Evolutionary conservation across 2,113 vertebrate species (phyloP).

Genomic region (Notarius lentiginosus): DNA sequence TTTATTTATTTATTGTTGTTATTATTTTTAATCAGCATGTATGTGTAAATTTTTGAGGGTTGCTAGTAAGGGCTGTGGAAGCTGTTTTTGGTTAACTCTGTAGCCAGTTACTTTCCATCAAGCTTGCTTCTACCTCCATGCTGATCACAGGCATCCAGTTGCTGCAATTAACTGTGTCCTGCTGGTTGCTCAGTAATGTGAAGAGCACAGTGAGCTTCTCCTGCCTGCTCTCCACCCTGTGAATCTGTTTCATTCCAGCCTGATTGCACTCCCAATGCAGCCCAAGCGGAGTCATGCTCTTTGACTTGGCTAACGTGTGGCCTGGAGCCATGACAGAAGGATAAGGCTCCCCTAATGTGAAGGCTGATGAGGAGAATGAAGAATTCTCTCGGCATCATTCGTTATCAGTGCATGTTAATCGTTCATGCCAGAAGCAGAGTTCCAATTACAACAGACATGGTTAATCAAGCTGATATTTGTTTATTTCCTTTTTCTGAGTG

Average conservation of each 20-base stretch:
- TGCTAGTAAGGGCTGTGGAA: background rate
- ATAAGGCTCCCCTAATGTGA: slow-evolving; percentile 40
- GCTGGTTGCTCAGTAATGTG: slow-evolving; percentile 18
- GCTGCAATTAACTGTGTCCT: background rate
- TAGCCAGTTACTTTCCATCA: background rate
- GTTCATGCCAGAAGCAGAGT: slow-evolving; percentile 51
- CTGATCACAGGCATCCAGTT: no score
- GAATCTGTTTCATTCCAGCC: slow-evolving; percentile 20
- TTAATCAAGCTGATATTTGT: slow-evolving; percentile 57
- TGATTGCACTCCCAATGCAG: slow-evolving; percentile 30
- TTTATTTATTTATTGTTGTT: background rate
- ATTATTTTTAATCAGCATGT: background rate
- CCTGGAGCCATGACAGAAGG: slow-evolving; percentile 48
- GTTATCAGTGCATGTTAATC: slow-evolving; percentile 32
- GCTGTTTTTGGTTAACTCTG: background rate
- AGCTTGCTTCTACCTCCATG: background rate
- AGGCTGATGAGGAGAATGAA: slow-evolving; percentile 53
- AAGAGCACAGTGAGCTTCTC: background rate
- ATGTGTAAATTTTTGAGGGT: background rate
- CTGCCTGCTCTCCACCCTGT: slow-evolving; percentile 2
- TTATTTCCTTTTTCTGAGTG: slow-evolving; percentile 51
- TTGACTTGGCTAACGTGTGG: slow-evolving; percentile 46
- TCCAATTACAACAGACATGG: slow-evolving; percentile 51
- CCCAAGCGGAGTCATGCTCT: slow-evolving; percentile 61
- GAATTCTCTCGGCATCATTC: slow-evolving; percentile 58